Conservation (phyloP, 2,888 invertebrate species). For the Lasioglossum marginatum region DNA sequence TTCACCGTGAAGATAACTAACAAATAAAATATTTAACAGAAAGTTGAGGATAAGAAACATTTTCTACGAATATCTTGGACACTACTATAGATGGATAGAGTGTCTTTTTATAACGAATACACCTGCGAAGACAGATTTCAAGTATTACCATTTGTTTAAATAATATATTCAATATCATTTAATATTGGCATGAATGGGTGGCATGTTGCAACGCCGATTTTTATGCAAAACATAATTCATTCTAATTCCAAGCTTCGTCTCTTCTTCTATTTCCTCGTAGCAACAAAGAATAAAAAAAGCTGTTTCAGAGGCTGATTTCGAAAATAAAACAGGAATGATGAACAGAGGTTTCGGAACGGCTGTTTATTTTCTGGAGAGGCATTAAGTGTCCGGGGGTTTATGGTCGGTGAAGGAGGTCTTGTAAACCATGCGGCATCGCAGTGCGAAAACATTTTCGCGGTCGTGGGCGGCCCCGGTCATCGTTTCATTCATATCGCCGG, state of each 20-base stretch:
- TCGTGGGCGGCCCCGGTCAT: constrained; percentile 44
- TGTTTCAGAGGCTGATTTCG: not conserved
- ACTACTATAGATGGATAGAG: too few relatives aligned
- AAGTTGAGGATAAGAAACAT: too few relatives aligned
- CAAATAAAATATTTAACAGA: too few relatives aligned
- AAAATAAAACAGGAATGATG: not conserved
- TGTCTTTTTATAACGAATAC: too few relatives aligned
- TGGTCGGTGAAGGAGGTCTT: constrained; percentile 35
- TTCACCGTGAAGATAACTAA: too few relatives aligned
- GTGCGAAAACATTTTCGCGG: constrained; percentile 56
- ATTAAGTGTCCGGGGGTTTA: not conserved
- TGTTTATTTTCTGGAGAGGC: not conserved
- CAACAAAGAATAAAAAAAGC: not conserved
- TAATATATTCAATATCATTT: too few relatives aligned
- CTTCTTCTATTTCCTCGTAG: not conserved
- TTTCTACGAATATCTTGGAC: too few relatives aligned
- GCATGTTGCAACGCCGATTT: too few relatives aligned
- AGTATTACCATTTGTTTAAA: too few relatives aligned
- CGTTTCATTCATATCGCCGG: constrained; percentile 59
- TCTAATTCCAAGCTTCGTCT: not conserved
- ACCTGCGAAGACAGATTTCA: too few relatives aligned
- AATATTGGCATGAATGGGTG: too few relatives aligned
- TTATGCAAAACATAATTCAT: too few relatives aligned
- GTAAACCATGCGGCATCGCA: constrained; percentile 58
- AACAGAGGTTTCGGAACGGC: not conserved